phyloP scores from a whole-genome alignment of 2,888 invertebrate species.

The Silvanus unidentatus region DNA sequence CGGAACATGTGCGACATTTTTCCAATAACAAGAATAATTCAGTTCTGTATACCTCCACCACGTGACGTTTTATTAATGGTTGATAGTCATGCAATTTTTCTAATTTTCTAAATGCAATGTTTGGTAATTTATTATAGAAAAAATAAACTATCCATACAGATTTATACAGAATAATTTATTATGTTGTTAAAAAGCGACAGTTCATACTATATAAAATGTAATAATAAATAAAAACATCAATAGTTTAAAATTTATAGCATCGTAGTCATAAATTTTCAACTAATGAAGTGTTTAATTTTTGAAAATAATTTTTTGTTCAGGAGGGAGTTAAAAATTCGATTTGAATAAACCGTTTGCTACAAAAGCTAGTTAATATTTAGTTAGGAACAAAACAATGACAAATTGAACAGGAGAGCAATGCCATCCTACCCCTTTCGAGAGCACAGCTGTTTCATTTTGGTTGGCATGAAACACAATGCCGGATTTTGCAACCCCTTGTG shows the following conservation, averaged over 20 bases:
- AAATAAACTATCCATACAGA: constrained; percentile 3
- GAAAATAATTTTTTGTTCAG: not conserved
- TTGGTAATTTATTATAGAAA: no score
- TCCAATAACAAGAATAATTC: no score
- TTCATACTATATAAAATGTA: not conserved
- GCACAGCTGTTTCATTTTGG: constrained; percentile 40
- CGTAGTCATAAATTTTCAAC: not conserved
- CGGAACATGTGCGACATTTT: no score
- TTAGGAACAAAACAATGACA: constrained; percentile 36
- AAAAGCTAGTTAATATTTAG: constrained; percentile 28
- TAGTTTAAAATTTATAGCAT: not conserved
- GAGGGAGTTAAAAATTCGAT: no score
- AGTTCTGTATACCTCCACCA: no score
- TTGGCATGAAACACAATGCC: constrained; percentile 13
- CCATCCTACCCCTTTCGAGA: constrained; percentile 33
- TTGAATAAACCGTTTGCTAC: no score
- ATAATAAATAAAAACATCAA: not conserved
- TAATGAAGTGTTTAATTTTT: not conserved
- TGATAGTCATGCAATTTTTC: no score
- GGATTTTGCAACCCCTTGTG: constrained; percentile 31
- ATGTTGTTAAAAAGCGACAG: constrained; percentile 1
- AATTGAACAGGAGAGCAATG: constrained; percentile 26
- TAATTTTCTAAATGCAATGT: no score
- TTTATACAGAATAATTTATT: constrained; percentile 16
- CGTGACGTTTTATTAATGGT: no score